phyloP scores from a whole-genome alignment of 2,113 vertebrate genomes.

The Vidua macroura region DNA sequence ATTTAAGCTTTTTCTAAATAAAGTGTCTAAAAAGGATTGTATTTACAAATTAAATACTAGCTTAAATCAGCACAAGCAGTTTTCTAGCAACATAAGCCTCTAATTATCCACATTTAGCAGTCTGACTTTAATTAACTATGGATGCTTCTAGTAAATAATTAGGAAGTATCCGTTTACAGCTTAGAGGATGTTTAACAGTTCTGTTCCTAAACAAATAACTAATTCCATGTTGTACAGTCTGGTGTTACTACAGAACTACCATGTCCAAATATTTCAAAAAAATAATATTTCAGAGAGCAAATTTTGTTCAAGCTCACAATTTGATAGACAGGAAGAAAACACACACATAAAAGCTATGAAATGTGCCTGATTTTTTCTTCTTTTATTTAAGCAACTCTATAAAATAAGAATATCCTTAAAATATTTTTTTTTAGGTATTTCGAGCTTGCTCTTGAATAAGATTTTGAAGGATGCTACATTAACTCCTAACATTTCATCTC shows the following conservation, averaged over 20 bases:
- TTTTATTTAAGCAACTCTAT: background rate
- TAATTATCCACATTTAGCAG: constrained; percentile 30
- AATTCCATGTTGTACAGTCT: background rate
- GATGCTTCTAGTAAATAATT: constrained; percentile 36
- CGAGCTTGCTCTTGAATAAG: background rate
- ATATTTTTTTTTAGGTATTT: background rate
- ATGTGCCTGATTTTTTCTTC: background rate
- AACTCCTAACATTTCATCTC: background rate
- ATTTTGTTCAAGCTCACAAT: background rate
- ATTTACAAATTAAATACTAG: constrained; percentile 7
- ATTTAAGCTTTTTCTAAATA: background rate
- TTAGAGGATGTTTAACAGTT: constrained; percentile 1
- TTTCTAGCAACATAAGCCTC: constrained; percentile 45
- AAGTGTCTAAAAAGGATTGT: background rate
- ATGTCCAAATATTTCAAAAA: background rate
- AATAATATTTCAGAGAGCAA: background rate
- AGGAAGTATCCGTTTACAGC: constrained; percentile 12
- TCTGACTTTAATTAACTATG: constrained; percentile 40
- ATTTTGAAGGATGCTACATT: background rate
- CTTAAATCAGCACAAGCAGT: background rate
- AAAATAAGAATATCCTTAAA: background rate
- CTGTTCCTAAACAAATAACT: constrained; percentile 20
- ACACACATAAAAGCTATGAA: background rate
- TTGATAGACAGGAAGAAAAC: background rate
- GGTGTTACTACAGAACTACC: background rate